These are phyloP conservation scores for Pardosa pseudoannulata DNA, from an alignment of 2,888 invertebrate species.

Conservation along the genomic window DNA sequence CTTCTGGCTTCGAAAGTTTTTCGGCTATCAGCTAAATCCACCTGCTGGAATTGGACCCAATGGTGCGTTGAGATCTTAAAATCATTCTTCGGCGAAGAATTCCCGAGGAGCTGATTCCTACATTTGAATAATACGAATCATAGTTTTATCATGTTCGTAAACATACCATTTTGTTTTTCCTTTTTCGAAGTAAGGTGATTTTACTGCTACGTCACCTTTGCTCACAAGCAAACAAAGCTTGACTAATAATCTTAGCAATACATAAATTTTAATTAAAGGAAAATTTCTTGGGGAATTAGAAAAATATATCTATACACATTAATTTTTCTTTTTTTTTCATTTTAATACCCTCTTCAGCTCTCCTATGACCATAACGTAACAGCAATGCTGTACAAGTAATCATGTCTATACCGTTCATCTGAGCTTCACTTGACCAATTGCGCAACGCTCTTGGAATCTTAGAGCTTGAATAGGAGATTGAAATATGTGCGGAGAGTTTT, in stretches of 20 bases:
- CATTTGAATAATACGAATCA: too few species aligned
- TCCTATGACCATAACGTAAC: not conserved
- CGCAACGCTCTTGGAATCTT: not conserved
- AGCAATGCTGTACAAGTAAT: not conserved
- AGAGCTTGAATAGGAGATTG: not conserved
- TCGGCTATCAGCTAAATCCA: too few species aligned
- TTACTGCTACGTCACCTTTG: not conserved
- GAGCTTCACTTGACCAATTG: not conserved
- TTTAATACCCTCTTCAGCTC: not conserved
- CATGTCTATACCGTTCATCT: not conserved
- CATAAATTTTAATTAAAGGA: not conserved
- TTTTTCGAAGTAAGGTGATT: too few species aligned
- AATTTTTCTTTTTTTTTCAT: not conserved
- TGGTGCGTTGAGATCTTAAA: too few species aligned
- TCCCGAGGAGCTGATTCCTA: too few species aligned
- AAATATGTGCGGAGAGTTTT: not conserved
- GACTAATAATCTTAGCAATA: slow-evolving; percentile 10
- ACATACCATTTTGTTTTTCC: too few species aligned
- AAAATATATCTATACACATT: not conserved
- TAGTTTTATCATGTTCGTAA: too few species aligned
- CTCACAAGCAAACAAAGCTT: not conserved
- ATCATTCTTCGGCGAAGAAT: too few species aligned
- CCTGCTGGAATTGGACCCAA: too few species aligned
- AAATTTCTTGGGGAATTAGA: not conserved
- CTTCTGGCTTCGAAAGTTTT: too few species aligned